Evolutionary conservation across 1,140 invertebrate species (phyloP), one percentile per base, ranked within the genome.

Genomic region (Potamilus streckersoni): DNA sequence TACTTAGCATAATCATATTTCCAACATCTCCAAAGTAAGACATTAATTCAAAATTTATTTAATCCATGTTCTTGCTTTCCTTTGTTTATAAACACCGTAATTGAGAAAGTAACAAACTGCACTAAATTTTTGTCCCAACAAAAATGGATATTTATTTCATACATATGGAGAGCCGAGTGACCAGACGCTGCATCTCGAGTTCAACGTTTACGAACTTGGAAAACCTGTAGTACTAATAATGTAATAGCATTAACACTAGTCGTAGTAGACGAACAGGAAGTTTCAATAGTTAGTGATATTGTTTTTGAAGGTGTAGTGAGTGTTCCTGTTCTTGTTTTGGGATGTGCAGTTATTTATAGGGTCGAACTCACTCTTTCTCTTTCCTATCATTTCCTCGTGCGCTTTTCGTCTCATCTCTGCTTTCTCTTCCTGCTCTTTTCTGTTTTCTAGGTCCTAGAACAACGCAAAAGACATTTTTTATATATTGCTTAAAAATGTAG

Each of bases 321-420:
- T 38, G 56, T 66, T 19, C 15, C 19, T 31, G 17, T 49, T 13
- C 16, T 66, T 58, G 14, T 19, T 23, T 23, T 23, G 23, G 23
- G 19, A 59, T 56, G 11, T 6, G 16, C 11, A 17, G 69, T 69
- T 62, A 11, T 23, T 6, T 8, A 20, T 19, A 31, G 49, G 19
- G 63, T 60, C 68, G 13, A 69, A 77, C 80, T 64, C 70, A 84
- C 84, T 81, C 79, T 76, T 84, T 65, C 85, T 74, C 57, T 75
- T 80, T 23, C 82, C 80, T 16, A 78, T 13, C 69, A 84, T 56
- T 63, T 83, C 81, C 67, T 85, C 81, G 49, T 84, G 81, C 23
- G 80, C 79, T 71, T 82, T 85, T 49, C 78, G 71, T 61, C 85
- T 83, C 69, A 79, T 80, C 60, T 85, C 85, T 27, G 81, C 83